Evolutionary conservation across 2,113 vertebrate species (phyloP), one percentile per base, ranked within the genome.

Genomic region (Heloderma charlesbogerti): DNA sequence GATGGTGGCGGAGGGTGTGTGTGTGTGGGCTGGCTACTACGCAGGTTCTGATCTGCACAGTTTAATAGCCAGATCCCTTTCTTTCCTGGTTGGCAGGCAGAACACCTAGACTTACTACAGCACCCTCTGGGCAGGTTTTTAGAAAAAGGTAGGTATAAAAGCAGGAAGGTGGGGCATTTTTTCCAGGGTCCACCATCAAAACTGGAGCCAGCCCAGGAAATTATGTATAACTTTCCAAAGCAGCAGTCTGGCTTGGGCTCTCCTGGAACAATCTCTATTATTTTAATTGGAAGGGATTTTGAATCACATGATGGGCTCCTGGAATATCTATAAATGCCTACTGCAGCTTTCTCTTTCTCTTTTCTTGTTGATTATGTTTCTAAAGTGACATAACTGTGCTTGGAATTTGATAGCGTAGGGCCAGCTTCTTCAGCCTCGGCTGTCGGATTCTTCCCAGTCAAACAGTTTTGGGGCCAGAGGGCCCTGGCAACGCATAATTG

Each of bases 241-340:
- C 43, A 69, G 34, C 54, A 77, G 20, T 31, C 5, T 9, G 31
- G 72, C 43, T 90, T 60, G 22, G 40, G 4, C 87, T 91, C 83
- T 89, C 83, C 54, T 0, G 1, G 15, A 31, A 1, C 0, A 18
- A 72, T 91, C 67, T 85, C n/a, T 13, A 37, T 15, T 87, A 83
- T 92, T 54, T 22, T 88, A 15, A 45, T 43, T 40, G 34, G 84
- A 43, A 0, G 22, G 2, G 45, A 57, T 63, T 92, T 89, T 90
- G 80, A 63, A 69, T 91, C 78, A 90, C n/a, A 82, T 89, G 48
- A 71, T 40, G 34, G 94, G 69, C 86, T 54, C 2, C 43, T 88
- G 86, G 89, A 72, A 71, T 80, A 77, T 69, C 82, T 89, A 1
- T 3, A 22, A 15, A 60, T 74, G 20, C 71, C 3, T 71, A 78